A percentile compares a stretch with the other conserved stretches of the same genome.
phyloP scores from a whole-genome alignment of 2,113 vertebrate species.

The Trinectes maculatus region DNA sequence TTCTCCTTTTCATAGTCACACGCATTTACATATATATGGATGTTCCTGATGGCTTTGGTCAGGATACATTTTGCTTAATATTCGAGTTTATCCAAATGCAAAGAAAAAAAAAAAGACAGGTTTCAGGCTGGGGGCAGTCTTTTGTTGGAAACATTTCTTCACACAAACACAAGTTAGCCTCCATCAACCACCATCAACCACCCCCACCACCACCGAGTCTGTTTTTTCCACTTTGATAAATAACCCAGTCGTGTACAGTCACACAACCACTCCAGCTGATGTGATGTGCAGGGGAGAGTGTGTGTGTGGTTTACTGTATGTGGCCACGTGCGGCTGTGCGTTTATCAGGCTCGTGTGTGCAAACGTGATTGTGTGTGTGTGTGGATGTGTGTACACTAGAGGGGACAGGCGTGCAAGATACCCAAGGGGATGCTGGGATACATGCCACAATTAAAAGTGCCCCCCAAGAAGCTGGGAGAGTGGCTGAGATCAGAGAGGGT shows the following conservation, averaged over 20 bases:
- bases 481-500: constrained; percentile 70
- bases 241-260: constrained; percentile 59
- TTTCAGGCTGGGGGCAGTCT: background rate
- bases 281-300: constrained; percentile 12
- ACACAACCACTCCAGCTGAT: constrained; percentile 47
- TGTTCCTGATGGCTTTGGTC: constrained; percentile 40
- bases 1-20: constrained; percentile 40
- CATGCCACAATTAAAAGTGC: constrained; percentile 77
- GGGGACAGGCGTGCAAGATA: constrained; percentile 26
- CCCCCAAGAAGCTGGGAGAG: constrained; percentile 67
- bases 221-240: constrained; percentile 67
- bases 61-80: constrained; percentile 30
- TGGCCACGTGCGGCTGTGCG: too few species aligned
- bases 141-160: constrained; percentile 30
- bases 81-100: constrained; percentile 20
- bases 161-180: constrained; percentile 14
- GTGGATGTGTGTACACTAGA: constrained; percentile 19
- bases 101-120: background rate
- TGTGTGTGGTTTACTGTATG: background rate
- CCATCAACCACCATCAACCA: background rate
- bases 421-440: constrained; percentile 69
- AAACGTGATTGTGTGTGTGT: constrained; percentile 4
- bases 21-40: constrained; percentile 74
- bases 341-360: background rate
- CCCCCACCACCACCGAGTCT: background rate